These are phyloP conservation scores for Aphodius sticticus DNA, from an alignment of 2,888 invertebrate genomes.

Conservation along the genomic window DNA sequence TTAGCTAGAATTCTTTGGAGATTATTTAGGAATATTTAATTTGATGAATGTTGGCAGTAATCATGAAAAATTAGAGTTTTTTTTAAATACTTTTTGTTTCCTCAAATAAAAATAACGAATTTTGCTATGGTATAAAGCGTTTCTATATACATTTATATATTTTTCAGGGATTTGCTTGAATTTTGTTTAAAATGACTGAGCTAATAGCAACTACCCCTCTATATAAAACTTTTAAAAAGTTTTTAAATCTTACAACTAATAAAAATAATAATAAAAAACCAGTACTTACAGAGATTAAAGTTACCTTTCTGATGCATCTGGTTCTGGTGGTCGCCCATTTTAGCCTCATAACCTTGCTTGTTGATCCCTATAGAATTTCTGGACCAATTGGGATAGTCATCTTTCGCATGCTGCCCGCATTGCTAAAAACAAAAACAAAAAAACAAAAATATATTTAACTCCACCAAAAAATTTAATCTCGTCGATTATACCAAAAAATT, in stretches of 20 bases:
- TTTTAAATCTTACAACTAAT: background rate
- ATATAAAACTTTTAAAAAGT: too few species aligned
- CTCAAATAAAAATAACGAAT: too few species aligned
- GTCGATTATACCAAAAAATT: background rate
- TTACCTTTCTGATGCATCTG: slow-evolving; percentile 65
- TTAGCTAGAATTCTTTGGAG: too few species aligned
- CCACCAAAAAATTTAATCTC: background rate
- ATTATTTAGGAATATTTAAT: too few species aligned
- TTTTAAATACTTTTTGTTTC: too few species aligned
- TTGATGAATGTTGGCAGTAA: too few species aligned
- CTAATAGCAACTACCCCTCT: too few species aligned
- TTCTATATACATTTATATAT: too few species aligned
- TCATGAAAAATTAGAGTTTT: too few species aligned
- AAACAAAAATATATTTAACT: background rate
- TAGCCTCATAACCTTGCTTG: slow-evolving; percentile 65
- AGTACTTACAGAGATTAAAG: slow-evolving; percentile 43
- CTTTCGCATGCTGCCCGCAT: slow-evolving; percentile 63
- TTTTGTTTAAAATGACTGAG: too few species aligned
- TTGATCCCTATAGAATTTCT: slow-evolving; percentile 62
- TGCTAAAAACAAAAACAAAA: slow-evolving; percentile 56
- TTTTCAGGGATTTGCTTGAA: too few species aligned
- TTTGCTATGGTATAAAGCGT: too few species aligned
- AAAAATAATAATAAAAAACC: background rate
- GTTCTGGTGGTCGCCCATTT: slow-evolving; percentile 63
- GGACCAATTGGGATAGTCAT: slow-evolving; percentile 64